phyloP scores from a whole-genome alignment of 2,113 vertebrate species.

The Brachyistius frenatus region DNA sequence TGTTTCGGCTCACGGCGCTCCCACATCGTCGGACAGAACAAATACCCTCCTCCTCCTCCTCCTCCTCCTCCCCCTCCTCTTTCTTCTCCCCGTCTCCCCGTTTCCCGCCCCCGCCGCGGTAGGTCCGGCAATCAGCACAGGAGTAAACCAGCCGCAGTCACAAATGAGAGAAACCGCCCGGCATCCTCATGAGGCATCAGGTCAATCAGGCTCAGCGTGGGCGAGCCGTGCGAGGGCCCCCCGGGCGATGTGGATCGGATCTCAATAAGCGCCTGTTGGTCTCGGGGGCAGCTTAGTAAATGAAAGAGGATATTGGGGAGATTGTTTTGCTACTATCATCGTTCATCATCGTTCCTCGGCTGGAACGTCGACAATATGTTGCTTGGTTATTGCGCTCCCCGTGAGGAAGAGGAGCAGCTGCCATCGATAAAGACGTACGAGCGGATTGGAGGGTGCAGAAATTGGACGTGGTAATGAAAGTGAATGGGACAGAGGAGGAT shows the following conservation, averaged over 20 bases:
- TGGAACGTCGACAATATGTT: slow-evolving; percentile 33
- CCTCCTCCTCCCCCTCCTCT: not conserved
- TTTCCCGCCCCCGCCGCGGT: not conserved
- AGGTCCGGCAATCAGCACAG: slow-evolving; percentile 30
- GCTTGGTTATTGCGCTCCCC: slow-evolving; percentile 38
- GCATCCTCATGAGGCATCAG: slow-evolving; percentile 39
- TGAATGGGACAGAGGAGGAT: slow-evolving; percentile 16
- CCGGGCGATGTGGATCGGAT: slow-evolving; percentile 31
- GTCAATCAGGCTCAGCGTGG: slow-evolving; percentile 47
- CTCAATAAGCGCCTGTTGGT: slow-evolving; percentile 48
- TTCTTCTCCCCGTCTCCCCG: not conserved
- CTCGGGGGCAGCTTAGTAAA: slow-evolving; percentile 61
- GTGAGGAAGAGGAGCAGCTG: slow-evolving; percentile 63
- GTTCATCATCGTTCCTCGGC: slow-evolving; percentile 51
- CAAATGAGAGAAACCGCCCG: slow-evolving; percentile 26
- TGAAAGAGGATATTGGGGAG: slow-evolving; percentile 69
- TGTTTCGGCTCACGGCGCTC: not conserved
- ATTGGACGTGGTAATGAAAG: not conserved
- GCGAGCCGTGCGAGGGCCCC: slow-evolving; percentile 9
- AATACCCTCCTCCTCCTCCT: not conserved
- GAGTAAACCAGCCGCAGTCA: slow-evolving; percentile 2
- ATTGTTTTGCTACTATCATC: slow-evolving; percentile 57
- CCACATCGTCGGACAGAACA: slow-evolving; percentile 30
- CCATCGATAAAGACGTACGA: slow-evolving; percentile 52
- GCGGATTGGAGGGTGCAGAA: slow-evolving; percentile 23